phyloP scores from a whole-genome alignment of 2,797 vertebrate species.

The Aplochiton taeniatus region DNA sequence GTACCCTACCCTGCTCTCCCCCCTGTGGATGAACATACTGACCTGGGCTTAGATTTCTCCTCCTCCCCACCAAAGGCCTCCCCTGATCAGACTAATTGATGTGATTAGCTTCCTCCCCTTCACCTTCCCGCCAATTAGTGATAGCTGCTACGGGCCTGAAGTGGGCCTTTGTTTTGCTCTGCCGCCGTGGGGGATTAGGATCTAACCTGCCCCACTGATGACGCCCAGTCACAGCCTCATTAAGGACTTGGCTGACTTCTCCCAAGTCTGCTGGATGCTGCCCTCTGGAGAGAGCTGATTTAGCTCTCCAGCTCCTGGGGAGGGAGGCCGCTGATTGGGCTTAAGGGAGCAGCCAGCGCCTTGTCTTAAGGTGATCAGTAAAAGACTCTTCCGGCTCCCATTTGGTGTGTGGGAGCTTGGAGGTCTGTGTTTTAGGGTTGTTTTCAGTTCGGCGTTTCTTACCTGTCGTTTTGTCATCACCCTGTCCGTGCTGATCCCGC shows the following conservation, averaged over 20 bases:
- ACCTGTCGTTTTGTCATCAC: too few species aligned
- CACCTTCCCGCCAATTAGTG: constrained; percentile 62
- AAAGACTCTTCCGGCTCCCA: too few species aligned
- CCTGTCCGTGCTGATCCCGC: too few species aligned
- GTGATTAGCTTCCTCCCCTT: constrained; percentile 62
- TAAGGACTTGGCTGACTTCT: constrained; percentile 62
- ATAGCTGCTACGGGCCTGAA: constrained; percentile 58
- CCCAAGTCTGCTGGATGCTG: constrained; percentile 30
- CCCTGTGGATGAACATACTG: constrained; percentile 38
- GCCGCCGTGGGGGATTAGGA: constrained; percentile 52
- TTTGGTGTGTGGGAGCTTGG: too few species aligned
- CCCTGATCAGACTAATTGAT: constrained; percentile 59
- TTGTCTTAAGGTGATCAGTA: not conserved
- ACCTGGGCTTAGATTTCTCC: constrained; percentile 44
- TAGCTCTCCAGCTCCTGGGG: constrained; percentile 17
- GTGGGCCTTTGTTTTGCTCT: constrained; percentile 41
- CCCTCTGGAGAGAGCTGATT: constrained; percentile 29
- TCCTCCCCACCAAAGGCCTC: constrained; percentile 52
- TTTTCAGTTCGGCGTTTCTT: too few species aligned
- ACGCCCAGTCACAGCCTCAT: constrained; percentile 63
- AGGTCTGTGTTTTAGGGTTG: too few species aligned
- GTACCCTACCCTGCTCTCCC: constrained; percentile 1
- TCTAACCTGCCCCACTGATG: constrained; percentile 48
- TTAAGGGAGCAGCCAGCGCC: constrained; percentile 9
- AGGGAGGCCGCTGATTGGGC: constrained; percentile 25